Evolutionary conservation across 2,888 invertebrate genomes (phyloP).

Genomic region (Aleiodes testaceus): DNA sequence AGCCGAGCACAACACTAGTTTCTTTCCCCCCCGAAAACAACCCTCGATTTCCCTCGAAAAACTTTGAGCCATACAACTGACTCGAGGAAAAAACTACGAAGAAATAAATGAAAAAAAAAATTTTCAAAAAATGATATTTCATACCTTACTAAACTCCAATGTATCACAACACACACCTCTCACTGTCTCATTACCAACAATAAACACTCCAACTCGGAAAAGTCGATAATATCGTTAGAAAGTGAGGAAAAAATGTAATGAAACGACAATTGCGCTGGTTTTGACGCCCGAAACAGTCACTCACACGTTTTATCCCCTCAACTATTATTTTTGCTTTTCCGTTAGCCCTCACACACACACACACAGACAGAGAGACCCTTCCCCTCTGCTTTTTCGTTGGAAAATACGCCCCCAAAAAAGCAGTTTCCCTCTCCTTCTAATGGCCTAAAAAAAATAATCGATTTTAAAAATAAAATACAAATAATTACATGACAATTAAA

Average conservation of each 20-base stretch:
- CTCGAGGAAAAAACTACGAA: not conserved
- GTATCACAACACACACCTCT: not conserved
- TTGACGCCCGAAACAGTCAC: slow-evolving; percentile 24
- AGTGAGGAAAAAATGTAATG: slow-evolving; percentile 5
- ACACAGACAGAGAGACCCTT: no score
- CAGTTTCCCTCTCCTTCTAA: slow-evolving; percentile 2
- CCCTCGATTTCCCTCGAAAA: slow-evolving; percentile 15
- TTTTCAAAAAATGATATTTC: not conserved
- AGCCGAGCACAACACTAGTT: not conserved
- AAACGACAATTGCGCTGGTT: slow-evolving; percentile 4
- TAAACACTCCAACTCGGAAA: not conserved
- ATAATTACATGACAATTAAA: not conserved
- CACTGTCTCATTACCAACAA: not conserved
- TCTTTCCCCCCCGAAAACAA: slow-evolving; percentile 18
- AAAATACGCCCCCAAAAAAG: slow-evolving; percentile 24
- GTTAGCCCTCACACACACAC: slow-evolving; percentile 14
- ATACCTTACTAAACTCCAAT: slow-evolving; percentile 5
- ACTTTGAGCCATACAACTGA: no score
- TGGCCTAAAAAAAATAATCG: not conserved
- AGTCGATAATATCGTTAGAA: slow-evolving; percentile 14
- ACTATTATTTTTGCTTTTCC: slow-evolving; percentile 5
- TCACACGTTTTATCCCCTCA: slow-evolving; percentile 27
- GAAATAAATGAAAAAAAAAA: not conserved
- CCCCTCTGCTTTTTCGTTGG: not conserved
- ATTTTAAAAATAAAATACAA: not conserved